A percentile compares a stretch with the other conserved stretches of the same genome.
Evolutionary conservation across 2,888 invertebrate species (phyloP).

Genomic region (Drosophila pullipes): DNA sequence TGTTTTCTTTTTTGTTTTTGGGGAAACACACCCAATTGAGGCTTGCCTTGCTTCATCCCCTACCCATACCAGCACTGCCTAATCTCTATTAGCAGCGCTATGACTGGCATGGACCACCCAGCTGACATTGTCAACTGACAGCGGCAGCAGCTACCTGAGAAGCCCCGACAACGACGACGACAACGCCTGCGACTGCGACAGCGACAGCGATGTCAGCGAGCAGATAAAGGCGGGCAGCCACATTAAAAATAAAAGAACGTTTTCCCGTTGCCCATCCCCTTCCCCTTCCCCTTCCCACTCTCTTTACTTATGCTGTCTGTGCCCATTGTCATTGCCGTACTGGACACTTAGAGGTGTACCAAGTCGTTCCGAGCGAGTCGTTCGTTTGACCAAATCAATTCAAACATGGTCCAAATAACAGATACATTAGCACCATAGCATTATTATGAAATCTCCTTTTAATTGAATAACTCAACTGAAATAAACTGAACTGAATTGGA

Average conservation of each 20-base stretch:
- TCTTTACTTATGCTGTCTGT: slow-evolving; percentile 5
- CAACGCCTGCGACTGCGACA: slow-evolving; percentile 12
- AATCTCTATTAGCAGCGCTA: slow-evolving; percentile 71
- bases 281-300: neutral
- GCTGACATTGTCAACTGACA: slow-evolving; percentile 68
- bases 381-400: slow-evolving; percentile 1
- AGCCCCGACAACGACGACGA: slow-evolving; percentile 26
- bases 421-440: neutral
- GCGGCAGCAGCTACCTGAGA: slow-evolving; percentile 53
- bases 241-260: slow-evolving; percentile 45
- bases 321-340: slow-evolving; percentile 26
- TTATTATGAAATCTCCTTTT: neutral
- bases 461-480: neutral
- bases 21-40: slow-evolving; percentile 13
- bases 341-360: slow-evolving; percentile 9
- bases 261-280: slow-evolving; percentile 14
- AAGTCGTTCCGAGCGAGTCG: slow-evolving; percentile 2
- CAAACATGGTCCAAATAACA: neutral
- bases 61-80: slow-evolving; percentile 28
- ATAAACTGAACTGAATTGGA: neutral
- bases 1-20: neutral
- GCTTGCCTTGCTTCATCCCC: slow-evolving; percentile 4
- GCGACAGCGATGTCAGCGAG: slow-evolving; percentile 65
- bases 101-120: slow-evolving; percentile 68
- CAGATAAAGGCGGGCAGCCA: slow-evolving; percentile 66